Evolutionary conservation across 2,797 vertebrate genomes (phyloP).

Genomic region (Pangasius macronema): DNA sequence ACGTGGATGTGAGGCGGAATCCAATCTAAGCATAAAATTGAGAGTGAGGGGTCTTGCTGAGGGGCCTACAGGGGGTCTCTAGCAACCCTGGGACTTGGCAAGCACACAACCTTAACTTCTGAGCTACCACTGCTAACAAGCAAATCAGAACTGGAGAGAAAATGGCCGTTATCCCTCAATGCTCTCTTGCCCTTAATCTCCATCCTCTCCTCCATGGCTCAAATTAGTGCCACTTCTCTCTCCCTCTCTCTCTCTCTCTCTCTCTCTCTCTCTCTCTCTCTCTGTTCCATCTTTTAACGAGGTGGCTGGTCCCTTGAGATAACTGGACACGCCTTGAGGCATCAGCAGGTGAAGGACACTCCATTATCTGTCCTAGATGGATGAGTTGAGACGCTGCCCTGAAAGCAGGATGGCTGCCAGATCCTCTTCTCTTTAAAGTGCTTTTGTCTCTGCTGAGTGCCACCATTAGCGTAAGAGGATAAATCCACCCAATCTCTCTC

Average conservation of each 20-base stretch:
- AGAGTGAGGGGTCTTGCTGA: not conserved
- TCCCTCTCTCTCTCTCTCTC: conserved; percentile 45
- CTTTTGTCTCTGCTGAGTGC: conserved; percentile 75
- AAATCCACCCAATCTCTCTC: conserved; percentile 38
- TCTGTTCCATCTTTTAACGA: conserved; percentile 74
- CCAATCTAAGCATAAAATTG: conserved; percentile 13
- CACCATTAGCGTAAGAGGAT: conserved; percentile 70
- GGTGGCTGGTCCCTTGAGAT: conserved; percentile 77
- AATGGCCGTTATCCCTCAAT: conserved; percentile 17
- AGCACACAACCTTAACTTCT: not conserved
- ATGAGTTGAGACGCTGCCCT: conserved; percentile 78
- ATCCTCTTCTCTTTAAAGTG: conserved; percentile 73
- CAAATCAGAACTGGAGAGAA: conserved; percentile 17
- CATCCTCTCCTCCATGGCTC: conserved; percentile 6
- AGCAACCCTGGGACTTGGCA: not conserved
- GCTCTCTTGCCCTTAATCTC: conserved; percentile 20
- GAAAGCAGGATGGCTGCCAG: conserved; percentile 76
- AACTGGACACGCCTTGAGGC: conserved; percentile 80
- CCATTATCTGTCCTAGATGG: conserved; percentile 79
- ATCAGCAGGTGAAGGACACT: conserved; percentile 77
- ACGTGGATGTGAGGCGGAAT: not conserved
- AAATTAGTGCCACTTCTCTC: conserved; percentile 34
- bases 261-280: conserved; percentile 56
- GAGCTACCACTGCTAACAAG: conserved; percentile 13
- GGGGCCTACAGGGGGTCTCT: not conserved